phyloP scores from a whole-genome alignment of 1,140 invertebrate genomes.

The Cheumatopsyche charites region DNA sequence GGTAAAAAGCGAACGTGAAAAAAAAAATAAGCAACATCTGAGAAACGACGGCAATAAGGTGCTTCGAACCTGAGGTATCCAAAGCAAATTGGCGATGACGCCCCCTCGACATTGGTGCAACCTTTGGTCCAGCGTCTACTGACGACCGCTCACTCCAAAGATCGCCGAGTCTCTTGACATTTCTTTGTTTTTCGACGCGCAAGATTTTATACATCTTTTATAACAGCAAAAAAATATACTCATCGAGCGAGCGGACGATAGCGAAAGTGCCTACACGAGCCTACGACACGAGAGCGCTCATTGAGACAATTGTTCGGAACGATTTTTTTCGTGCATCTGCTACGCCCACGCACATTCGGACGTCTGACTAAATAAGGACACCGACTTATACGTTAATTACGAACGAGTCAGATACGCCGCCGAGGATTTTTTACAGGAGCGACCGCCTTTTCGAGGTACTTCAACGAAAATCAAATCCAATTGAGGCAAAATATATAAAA shows the following conservation, averaged over 20 bases:
- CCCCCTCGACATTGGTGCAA: slow-evolving; percentile 9
- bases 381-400: background rate
- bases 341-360: slow-evolving; percentile 7
- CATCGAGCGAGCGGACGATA: background rate
- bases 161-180: background rate
- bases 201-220: background rate
- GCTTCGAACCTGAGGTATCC: too few species aligned
- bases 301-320: too few species aligned
- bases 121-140: background rate
- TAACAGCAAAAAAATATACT: background rate
- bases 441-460: too few species aligned
- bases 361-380: background rate
- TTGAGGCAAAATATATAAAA: too few species aligned
- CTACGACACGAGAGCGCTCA: too few species aligned
- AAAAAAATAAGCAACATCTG: too few species aligned
- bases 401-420: background rate
- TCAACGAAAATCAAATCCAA: too few species aligned
- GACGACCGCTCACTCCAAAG: background rate
- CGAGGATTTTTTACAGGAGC: too few species aligned
- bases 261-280: background rate
- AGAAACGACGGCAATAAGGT: too few species aligned
- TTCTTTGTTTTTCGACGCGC: slow-evolving; percentile 9
- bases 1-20: too few species aligned
- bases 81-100: background rate
- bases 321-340: background rate